phyloP scores from a whole-genome alignment of 2,113 vertebrate species.

The Sapayoa aenigma region DNA sequence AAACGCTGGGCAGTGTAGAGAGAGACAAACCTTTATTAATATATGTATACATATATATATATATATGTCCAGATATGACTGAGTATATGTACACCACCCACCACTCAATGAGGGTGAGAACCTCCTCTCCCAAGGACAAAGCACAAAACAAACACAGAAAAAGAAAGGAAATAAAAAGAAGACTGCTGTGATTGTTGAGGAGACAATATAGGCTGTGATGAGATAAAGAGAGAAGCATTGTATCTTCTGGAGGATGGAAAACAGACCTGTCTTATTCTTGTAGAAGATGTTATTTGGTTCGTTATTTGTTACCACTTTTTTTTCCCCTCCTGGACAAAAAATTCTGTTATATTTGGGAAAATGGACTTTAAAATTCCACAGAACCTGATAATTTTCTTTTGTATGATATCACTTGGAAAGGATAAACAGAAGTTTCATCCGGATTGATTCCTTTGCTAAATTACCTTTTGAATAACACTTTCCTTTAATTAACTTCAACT shows the following conservation, averaged over 20 bases:
- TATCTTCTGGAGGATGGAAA: background rate
- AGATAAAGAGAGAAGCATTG: background rate
- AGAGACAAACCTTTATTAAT: no score
- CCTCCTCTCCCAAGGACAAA: no score
- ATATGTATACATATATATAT: no score
- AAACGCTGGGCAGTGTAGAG: no score
- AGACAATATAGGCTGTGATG: no score
- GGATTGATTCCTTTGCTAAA: background rate
- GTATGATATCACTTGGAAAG: background rate
- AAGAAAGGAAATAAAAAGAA: no score
- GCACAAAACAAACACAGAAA: no score
- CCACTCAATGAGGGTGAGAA: no score
- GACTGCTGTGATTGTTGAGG: no score
- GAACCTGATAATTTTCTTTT: background rate
- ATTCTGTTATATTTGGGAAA: background rate
- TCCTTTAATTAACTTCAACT: background rate
- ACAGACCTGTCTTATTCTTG: background rate
- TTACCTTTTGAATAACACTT: background rate
- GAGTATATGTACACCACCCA: no score
- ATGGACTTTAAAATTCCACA: background rate
- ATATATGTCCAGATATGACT: no score
- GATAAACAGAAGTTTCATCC: background rate
- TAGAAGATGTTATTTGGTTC: background rate
- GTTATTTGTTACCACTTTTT: background rate
- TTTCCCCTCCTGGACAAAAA: background rate